Percentiles rank a stretch among this genome's conserved stretches.
Conservation (phyloP, 1,140 invertebrate genomes). For the Pogonus chalceus region DNA sequence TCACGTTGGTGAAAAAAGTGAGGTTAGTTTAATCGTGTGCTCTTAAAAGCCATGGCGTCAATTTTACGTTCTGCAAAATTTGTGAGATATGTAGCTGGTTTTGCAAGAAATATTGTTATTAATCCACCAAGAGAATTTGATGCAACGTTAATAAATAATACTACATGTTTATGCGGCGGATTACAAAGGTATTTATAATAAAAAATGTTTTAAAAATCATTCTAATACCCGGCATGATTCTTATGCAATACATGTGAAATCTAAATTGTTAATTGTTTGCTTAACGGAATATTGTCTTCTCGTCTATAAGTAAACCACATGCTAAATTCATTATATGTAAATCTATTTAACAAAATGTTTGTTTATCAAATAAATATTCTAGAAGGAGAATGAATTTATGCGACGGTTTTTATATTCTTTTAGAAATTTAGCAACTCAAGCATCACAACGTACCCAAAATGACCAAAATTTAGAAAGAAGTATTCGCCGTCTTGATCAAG, state of each 20-base stretch:
- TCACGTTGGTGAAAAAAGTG: neutral
- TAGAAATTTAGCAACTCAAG: slow-evolving; percentile 31
- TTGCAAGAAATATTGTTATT: slow-evolving; percentile 51
- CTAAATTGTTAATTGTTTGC: slow-evolving; percentile 10
- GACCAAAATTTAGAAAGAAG: slow-evolving; percentile 49
- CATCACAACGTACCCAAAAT: slow-evolving; percentile 29
- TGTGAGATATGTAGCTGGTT: slow-evolving; percentile 55
- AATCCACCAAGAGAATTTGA: slow-evolving; percentile 45
- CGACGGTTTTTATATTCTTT: slow-evolving; percentile 16
- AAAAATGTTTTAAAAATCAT: slow-evolving; percentile 7
- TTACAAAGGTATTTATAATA: slow-evolving; percentile 40
- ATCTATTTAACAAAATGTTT: neutral
- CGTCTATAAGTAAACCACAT: slow-evolving; percentile 1
- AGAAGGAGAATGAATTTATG: slow-evolving; percentile 15
- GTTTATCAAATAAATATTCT: slow-evolving; percentile 2
- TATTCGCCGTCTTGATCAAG: slow-evolving; percentile 53
- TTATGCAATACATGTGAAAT: neutral
- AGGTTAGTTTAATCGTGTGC: neutral
- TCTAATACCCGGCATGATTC: slow-evolving; percentile 3
- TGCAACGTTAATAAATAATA: slow-evolving; percentile 36
- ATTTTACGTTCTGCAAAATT: slow-evolving; percentile 57
- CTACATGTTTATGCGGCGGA: slow-evolving; percentile 36
- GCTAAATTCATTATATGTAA: slow-evolving; percentile 10
- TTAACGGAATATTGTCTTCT: slow-evolving; percentile 1
- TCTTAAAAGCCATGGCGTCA: slow-evolving; percentile 43